Base-by-base conservation (phyloP, 2,113 vertebrate species). In the Pterocles gutturalis region DNA sequence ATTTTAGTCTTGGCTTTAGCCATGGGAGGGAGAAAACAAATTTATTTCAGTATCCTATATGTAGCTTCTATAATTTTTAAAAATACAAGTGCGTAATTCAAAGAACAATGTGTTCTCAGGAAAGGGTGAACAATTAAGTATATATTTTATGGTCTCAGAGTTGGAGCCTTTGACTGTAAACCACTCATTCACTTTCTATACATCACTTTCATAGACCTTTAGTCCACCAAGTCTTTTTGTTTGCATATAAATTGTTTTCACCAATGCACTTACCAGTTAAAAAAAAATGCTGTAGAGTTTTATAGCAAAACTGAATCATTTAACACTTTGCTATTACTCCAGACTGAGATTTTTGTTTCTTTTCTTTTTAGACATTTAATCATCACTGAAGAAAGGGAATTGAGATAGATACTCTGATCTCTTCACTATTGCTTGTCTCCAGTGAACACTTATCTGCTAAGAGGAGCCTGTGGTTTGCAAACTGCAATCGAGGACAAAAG, bases 381-480 rank as follows among this genome's bases (percentile, higher is more conserved):
- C 95, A 95, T 51, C 94, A 95, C 36, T 97, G 91, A 97, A 84
- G 65, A 95, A 87, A 45, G 66, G 69, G 65, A 90, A 87, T 4
- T 61, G 83, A 90, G 43, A 58, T 65, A 90, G 43, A 58, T 65
- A 57, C 41, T 75, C 45, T 58, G 73, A 71, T 60, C 29, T 89
- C 69, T 81, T 90, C 21, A 2, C 10, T 87, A 2, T 38, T 65
- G 34, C 72, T 90, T 75, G 57, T 89, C 83, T 84, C 80, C 90
- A 81, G 24, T 89, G 87, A 85, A 64, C 46, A 29, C 11, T 66
- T 20, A 28, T 1, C 48, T 71, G 60, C 72, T 22, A 36, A 61
- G 69, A 72, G 80, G 92, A 97, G 70, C 53, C 80, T 58, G 58
- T 70, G 83, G 16, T 87, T 92, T 91, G 65, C 73, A 76, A 92